These are phyloP conservation scores for Daptonema setosum DNA, from an alignment of 2,888 invertebrate genomes.

Conservation along the genomic window DNA sequence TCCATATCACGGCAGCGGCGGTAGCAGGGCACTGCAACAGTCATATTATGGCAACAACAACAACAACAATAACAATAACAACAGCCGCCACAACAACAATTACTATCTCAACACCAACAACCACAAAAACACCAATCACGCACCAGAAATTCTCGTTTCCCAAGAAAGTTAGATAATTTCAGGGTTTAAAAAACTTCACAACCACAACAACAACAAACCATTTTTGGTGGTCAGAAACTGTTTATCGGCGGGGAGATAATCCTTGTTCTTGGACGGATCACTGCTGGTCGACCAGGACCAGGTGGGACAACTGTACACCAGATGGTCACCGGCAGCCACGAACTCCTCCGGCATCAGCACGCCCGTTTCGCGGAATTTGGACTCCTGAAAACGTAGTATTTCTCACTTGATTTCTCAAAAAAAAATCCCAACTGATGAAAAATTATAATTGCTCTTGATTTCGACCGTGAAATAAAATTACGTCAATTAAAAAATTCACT, in stretches of 20 bases:
- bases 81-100: too few relatives aligned
- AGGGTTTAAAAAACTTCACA: too few relatives aligned
- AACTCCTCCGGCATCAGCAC: constrained; percentile 97
- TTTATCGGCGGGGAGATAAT: constrained; percentile 72
- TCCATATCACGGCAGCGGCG: constrained; percentile 83
- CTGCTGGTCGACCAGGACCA: constrained; percentile 77
- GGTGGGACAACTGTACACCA: constrained; percentile 95
- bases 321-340: constrained; percentile 88
- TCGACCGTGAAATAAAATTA: background rate
- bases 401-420: too few relatives aligned
- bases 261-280: constrained; percentile 60
- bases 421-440: background rate
- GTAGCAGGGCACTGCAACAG: constrained; percentile 57
- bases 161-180: too few relatives aligned
- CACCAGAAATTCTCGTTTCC: too few relatives aligned
- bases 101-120: too few relatives aligned
- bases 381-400: constrained; percentile 62
- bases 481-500: too few relatives aligned
- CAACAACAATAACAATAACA: too few relatives aligned
- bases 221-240: constrained; percentile 89
- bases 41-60: background rate
- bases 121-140: too few relatives aligned
- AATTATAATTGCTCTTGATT: background rate
- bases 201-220: constrained; percentile 26
- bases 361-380: constrained; percentile 87